Base-by-base conservation (phyloP, 1,140 invertebrate genomes). In the Dreissena polymorpha region DNA sequence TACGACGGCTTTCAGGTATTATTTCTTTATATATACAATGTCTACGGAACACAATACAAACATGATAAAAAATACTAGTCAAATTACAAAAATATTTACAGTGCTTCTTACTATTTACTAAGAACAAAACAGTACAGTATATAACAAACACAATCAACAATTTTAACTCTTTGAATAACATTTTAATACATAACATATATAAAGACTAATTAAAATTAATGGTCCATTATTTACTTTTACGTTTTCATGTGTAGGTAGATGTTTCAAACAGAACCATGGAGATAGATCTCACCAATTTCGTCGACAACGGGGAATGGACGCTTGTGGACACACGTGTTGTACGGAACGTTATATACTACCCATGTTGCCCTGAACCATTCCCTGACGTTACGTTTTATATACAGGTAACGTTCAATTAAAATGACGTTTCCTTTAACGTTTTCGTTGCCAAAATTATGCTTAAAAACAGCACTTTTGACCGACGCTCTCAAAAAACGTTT, bases 1-100 rank as follows among this genome's bases (percentile, higher is more conserved):
- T 95, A 95, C 86, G 93, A 94, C 85, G 95, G 95, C 3, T 91
- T 94, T 29, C 94, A 95, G 88, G 71, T 85, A 51, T 23, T n/a
- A n/a, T n/a, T n/a, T n/a, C n/a, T n/a, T n/a, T n/a, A 57, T 57
- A n/a, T 13, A 57, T 13, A 13, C n/a, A 57, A 13, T n/a, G n/a
- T 13, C 55, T 13, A 57, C 12, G n/a, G 55, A 12, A 57, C 55
- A 57, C 12, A n/a, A 13, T 12, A n/a, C 12, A 13, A 13, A 13
- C 55, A 57, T 12, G n/a, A 57, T 57, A 57, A 57, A 13, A 13
- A n/a, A 57, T n/a, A n/a, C n/a, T 57, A 57, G n/a, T 13, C 12
- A 12, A 12, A n/a, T 12, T 12, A 57, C 55, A 13, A 57, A 57
- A 57, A 57, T 57, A 13, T 57, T 14, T 14, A 57, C 13, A 13